These are phyloP conservation scores for Caenorhabditis sinica DNA, from an alignment of 2,888 invertebrate genomes.

Conservation along the genomic window DNA sequence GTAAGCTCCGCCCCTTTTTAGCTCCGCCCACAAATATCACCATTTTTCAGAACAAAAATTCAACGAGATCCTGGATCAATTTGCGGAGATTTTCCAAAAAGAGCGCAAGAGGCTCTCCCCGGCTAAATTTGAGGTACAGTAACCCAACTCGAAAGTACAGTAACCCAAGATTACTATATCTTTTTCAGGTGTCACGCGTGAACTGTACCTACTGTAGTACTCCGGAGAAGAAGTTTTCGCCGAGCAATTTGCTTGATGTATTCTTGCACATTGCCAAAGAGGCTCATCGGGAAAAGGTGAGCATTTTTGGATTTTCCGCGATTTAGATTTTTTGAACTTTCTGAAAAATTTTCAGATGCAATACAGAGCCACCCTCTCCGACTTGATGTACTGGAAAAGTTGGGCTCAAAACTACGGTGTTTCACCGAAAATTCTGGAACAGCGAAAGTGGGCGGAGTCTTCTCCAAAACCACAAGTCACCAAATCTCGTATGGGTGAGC, in stretches of 20 bases:
- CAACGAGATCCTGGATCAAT: constrained; percentile 5
- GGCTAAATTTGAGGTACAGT: neutral
- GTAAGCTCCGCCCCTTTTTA: neutral
- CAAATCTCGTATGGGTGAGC: neutral
- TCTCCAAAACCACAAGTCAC: neutral
- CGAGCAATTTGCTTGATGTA: neutral
- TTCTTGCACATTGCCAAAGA: constrained; percentile 2
- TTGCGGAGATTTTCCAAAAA: neutral
- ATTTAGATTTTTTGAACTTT: neutral
- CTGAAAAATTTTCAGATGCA: neutral
- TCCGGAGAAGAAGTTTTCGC: neutral
- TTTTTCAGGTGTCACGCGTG: neutral
- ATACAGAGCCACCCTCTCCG: constrained; percentile 6
- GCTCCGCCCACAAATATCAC: no score
- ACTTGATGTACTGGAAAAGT: neutral
- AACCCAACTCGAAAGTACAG: neutral
- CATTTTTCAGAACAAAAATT: constrained; percentile 21
- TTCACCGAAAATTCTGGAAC: neutral
- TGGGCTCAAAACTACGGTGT: neutral
- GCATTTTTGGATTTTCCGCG: neutral
- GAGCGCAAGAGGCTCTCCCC: neutral
- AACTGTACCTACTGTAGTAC: neutral
- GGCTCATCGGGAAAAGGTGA: constrained; percentile 1
- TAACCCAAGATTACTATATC: neutral
- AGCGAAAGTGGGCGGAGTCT: neutral